These are phyloP conservation scores for Ianthella basta DNA, from an alignment of 37 sponge, comb jelly and placozoan genomes.

Conservation along the genomic window DNA sequence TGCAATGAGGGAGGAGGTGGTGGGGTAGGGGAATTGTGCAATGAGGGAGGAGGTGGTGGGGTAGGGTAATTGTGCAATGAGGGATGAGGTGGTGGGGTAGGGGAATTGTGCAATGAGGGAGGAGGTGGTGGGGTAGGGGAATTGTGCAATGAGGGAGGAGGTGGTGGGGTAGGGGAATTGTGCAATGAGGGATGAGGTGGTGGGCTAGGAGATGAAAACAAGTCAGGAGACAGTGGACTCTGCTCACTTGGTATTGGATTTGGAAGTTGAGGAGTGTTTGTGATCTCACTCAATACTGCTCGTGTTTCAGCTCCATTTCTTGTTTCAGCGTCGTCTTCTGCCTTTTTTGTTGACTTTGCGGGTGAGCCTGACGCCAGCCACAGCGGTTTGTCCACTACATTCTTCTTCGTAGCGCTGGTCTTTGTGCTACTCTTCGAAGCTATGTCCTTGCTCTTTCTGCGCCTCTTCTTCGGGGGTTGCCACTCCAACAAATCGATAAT, in stretches of 20 bases:
- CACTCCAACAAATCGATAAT: background rate
- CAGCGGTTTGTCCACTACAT: background rate
- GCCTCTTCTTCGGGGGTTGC: background rate
- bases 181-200: background rate
- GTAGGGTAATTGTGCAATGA: background rate
- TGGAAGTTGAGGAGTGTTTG: background rate
- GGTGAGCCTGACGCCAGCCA: constrained; percentile 22
- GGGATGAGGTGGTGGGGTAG: background rate
- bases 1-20: background rate
- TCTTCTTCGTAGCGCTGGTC: background rate
- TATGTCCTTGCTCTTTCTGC: background rate
- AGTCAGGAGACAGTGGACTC: background rate
- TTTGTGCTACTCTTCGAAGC: background rate
- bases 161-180: background rate
- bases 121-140: background rate
- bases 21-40: background rate
- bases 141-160: background rate
- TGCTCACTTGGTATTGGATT: background rate
- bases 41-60: background rate
- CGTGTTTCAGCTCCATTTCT: background rate
- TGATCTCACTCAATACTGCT: constrained; percentile 8
- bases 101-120: background rate
- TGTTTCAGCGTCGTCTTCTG: background rate
- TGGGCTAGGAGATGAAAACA: background rate
- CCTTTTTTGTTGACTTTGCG: background rate